Conservation (phyloP, 2,113 vertebrate species). For the Passer domesticus region DNA sequence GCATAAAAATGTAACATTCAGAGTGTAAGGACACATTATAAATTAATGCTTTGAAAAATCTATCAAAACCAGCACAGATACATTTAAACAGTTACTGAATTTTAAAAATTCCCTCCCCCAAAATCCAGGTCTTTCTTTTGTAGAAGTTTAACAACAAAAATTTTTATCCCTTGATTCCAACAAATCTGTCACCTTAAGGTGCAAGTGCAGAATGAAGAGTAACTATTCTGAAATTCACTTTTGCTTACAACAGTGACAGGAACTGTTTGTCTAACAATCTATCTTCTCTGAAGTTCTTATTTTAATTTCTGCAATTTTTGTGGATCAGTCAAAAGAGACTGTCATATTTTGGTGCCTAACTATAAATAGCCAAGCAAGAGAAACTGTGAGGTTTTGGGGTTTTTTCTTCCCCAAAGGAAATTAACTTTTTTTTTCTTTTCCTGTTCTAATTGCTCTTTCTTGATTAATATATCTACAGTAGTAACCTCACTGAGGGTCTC, state of each 20-base stretch:
- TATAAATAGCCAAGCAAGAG: not conserved
- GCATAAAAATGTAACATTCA: not conserved
- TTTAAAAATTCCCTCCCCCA: not conserved
- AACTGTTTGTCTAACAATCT: not conserved
- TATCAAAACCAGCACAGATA: not conserved
- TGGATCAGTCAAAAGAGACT: not conserved
- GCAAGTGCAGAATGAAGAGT: not conserved
- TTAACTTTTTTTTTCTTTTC: not conserved
- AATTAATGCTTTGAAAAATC: not conserved
- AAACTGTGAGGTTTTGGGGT: not conserved
- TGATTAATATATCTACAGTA: not conserved
- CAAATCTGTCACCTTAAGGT: not conserved
- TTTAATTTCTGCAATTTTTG: not conserved
- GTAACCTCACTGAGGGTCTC: constrained; percentile 13
- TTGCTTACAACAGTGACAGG: not conserved
- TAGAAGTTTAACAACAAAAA: not conserved
- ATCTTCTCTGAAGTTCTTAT: not conserved
- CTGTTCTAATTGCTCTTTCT: not conserved
- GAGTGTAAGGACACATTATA: not conserved
- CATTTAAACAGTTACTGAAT: not conserved
- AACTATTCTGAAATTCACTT: not conserved
- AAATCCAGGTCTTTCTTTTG: not conserved
- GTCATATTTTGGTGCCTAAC: not conserved
- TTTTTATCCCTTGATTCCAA: not conserved
- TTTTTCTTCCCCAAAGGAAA: not conserved